A percentile compares a stretch with the other conserved stretches of the same genome.
Evolutionary conservation across 2,113 vertebrate genomes (phyloP).

Genomic region (Hydrochoerus hydrochaeris): DNA sequence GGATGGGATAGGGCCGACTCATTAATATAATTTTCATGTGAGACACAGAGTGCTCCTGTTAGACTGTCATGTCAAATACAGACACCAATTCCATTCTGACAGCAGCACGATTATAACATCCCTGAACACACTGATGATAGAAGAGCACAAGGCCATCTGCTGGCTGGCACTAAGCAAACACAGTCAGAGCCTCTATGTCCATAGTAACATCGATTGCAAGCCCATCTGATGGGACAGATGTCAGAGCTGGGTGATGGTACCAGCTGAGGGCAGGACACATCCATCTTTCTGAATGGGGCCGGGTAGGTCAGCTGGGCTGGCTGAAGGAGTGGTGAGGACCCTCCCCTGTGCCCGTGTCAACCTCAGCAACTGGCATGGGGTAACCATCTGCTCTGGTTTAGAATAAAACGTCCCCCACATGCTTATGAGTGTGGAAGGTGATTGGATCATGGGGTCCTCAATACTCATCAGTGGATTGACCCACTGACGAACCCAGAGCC

Average conservation of each 20-base stretch:
- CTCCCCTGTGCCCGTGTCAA: background rate
- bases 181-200: background rate
- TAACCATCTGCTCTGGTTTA: background rate
- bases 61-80: no score
- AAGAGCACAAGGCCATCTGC: background rate
- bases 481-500: background rate
- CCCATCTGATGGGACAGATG: background rate
- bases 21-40: background rate
- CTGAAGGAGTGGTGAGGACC: background rate
- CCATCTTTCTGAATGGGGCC: background rate
- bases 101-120: background rate
- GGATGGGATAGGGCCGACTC: background rate
- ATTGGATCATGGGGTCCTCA: background rate
- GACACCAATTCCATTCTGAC: background rate
- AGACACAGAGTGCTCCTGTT: background rate
- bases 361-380: background rate
- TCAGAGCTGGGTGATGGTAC: background rate
- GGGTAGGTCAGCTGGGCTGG: background rate
- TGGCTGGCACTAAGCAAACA: background rate
- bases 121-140: background rate
- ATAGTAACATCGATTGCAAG: background rate
- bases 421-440: background rate
- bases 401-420: background rate
- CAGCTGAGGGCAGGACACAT: background rate
- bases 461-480: background rate